Evolutionary conservation across 2,797 vertebrate genomes (phyloP), one percentile per base, ranked within the genome.

Genomic region (Chelonia mydas): DNA sequence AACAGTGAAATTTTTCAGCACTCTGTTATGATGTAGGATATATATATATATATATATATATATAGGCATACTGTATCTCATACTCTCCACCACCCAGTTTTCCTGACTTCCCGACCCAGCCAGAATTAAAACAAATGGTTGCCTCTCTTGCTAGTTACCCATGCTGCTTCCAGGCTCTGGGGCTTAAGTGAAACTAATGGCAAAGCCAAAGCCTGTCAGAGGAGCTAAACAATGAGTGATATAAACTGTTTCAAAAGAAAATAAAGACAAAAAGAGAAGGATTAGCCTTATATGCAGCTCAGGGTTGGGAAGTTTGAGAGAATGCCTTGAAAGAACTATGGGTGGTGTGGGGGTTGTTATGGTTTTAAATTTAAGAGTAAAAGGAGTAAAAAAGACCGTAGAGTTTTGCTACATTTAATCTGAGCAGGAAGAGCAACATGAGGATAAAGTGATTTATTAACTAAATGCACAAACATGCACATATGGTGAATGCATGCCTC

Each of bases 391-490:
- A 91, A 51, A 89, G 61, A 79, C 53, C 74, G 50, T 80, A 53
- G 89, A 89, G 83, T 85, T 89, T 88, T 91, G 31, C 49, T 83
- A 13, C 83, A 88, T 81, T 11, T 92, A 94, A 79, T 82, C 89
- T 87, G 50, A 93, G 77, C 53, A 80, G 92, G 77, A 94, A 74
- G 61, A 96, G 77, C 82, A 83, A 77, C 84, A 53, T 51, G 50
- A n/a, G 19, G 50, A 80, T 80, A 53, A 80, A 50, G 51, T 96
- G 89, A 96, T 94, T 94, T 93, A 91, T 81, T 95, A 88, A 94
- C 95, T 88, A 94, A 77, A 47, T 1, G 0, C 49, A 91, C 81
- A 89, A 86, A 28, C 2, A 27, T 0, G 0, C 11, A 17, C 76
- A 37, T 61, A 65, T 84, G 86, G 55, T 79, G 77, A 82, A 57